A percentile compares a stretch with the other conserved stretches of the same genome.
Conservation (phyloP, 2,113 vertebrate genomes). For the Sterrhoptilus dennistouni region DNA sequence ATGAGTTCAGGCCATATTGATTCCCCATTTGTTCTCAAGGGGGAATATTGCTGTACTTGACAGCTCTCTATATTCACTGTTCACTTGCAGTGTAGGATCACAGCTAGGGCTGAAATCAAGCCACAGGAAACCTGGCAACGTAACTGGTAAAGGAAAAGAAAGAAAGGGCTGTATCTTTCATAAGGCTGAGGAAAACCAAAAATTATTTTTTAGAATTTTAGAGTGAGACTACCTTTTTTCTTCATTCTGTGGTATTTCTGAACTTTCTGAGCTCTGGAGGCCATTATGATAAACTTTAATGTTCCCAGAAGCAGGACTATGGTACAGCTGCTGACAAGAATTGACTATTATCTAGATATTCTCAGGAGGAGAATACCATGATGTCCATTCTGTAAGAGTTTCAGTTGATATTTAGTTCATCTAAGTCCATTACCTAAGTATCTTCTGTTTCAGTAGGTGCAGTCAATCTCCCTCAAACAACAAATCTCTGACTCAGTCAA, state of each 20-base stretch:
- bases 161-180: neutral
- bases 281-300: neutral
- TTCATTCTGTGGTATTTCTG: neutral
- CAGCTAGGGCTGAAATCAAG: neutral
- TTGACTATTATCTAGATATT: neutral
- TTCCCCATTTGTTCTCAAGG: neutral
- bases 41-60: neutral
- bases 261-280: neutral
- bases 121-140: neutral
- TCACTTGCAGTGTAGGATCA: neutral
- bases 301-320: neutral
- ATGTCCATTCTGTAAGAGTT: neutral
- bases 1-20: neutral
- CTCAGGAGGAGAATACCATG: neutral
- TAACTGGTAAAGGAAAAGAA: neutral
- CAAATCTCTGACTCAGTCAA: neutral
- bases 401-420: neutral
- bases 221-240: neutral
- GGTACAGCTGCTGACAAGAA: neutral
- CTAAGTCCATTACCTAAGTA: constrained; percentile 7
- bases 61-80: neutral
- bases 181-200: neutral
- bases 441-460: neutral
- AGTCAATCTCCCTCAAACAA: constrained; percentile 17
- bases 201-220: neutral